A percentile compares a stretch with the other conserved stretches of the same genome.
These are phyloP conservation scores for Girardinus metallicus DNA, from an alignment of 2,797 vertebrate genomes.

Conservation along the genomic window DNA sequence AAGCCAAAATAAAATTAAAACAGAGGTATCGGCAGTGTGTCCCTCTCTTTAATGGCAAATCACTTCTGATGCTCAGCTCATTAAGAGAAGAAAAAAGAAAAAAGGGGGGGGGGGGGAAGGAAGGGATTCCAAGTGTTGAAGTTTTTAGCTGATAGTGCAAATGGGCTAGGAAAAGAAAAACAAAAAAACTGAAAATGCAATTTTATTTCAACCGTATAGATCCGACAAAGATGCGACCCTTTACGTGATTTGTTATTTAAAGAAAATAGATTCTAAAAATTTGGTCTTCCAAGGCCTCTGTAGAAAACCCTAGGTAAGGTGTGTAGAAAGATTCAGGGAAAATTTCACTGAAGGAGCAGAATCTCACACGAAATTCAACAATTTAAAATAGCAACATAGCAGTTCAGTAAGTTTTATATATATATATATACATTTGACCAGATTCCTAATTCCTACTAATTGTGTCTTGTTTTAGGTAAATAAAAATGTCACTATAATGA, in stretches of 20 bases:
- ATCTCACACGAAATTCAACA: not conserved
- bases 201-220: no score
- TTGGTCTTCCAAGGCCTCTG: not conserved
- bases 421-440: not conserved
- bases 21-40: constrained; percentile 57
- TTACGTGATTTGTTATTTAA: not conserved
- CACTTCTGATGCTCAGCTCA: constrained; percentile 59
- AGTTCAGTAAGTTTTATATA: not conserved
- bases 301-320: not conserved
- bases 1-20: constrained; percentile 71
- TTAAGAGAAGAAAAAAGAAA: constrained; percentile 53
- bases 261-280: not conserved
- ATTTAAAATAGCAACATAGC: not conserved
- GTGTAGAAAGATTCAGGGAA: not conserved
- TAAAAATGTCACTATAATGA: no score
- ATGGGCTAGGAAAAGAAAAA: not conserved
- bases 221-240: not conserved
- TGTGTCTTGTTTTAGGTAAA: no score
- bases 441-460: not conserved
- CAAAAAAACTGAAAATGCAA: not conserved
- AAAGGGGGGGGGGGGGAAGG: not conserved
- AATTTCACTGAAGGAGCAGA: no score
- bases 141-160: constrained; percentile 40
- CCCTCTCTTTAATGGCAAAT: constrained; percentile 35
- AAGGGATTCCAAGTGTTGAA: constrained; percentile 37